Base-by-base conservation (phyloP, 2,888 invertebrate genomes). In the Eupelmus urozonus region DNA sequence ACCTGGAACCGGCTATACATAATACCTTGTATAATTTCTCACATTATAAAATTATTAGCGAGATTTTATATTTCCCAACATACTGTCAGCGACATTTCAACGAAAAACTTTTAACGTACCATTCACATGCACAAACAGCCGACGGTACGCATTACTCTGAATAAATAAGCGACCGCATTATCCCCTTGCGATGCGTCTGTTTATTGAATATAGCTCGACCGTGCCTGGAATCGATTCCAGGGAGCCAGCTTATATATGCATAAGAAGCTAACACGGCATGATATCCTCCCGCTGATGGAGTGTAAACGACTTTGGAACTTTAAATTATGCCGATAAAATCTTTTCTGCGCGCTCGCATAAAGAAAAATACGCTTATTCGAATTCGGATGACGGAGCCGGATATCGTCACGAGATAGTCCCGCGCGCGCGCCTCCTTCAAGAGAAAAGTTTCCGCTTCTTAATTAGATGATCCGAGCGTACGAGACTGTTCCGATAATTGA, bases 241-340 rank as follows among this genome's bases (percentile, higher is more conserved):
- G 9, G 34, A 34, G n/a, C n/a, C n/a, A n/a, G n/a, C 9, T 34
- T 57, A 45, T 69, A 9, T 42, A 70, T 7, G 13, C 1, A 27
- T 20, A 62, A 5, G 16, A 45, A 9, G 27, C 18, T 0, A 42
- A 7, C 3, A 13, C 18, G 1, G 18, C 13, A 25, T 4, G 45
- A 29, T 51, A 74, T 59, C 45, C 66, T 42, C 20, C 9, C n/a
- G 34, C 13, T 49, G 59, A 74, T 59, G n/a, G 49, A 73, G 45
- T 45, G 65, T 45, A 55, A 73, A 73, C 40, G 70, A 59, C 51
- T 60, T 67, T 51, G 1, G 51, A 75, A 75, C 51, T 67, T 75
- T 67, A 27, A 60, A 67, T 60, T 53, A 25, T 20, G 18, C 34
- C 13, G 49, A 74, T 59, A 51, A 67, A 67, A 67, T 66, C 60